Evolutionary conservation across 2,797 vertebrate species (phyloP), one percentile per base, ranked within the genome.

Genomic region (Pseudopleuronectes americanus): DNA sequence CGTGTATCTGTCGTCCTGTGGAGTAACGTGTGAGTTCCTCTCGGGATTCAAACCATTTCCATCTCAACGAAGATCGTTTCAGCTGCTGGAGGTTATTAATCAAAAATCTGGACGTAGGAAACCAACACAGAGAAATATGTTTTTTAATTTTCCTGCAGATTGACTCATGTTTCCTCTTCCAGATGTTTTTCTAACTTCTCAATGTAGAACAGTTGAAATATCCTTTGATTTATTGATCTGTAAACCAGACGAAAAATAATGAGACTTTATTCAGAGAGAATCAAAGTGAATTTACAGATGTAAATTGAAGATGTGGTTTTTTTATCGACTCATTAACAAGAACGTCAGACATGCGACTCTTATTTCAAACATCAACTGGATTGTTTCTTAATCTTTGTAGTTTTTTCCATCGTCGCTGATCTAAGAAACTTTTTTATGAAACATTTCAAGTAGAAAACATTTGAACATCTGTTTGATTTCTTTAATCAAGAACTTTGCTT

Each of bases 1-100:
- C 52, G 28, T 76, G 58, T 48, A 23, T 38, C 36, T 38, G 36
- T 13, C 36, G 36, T 38, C 62, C 51, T 47, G 17, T 51, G 59
- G 60, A 68, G 70, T 23, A 21, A 36, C 23, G 13, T 31, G 28
- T 31, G 28, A 24, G 7, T 54, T 68, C 45, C 12, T 38, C 36
- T 38, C 36, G 1, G 36, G 36, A 38, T 38, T 38, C 36, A 1
- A 68, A 36, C 43, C 36, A 52, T 76, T 57, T 68, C 22, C 41
- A 62, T 66, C 47, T 52, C 55, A 56, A 63, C 41, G 26, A 51
- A 22, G 36, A 59, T 21, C 6, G 7, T 43, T 1, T 43, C 14
- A 43, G 41, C 41, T 17, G 41, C 41, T 6, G 41, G 41, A 38
- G 12, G 13, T 38, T 4, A 38, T 13, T 38, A 13, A 12, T 8